Percentiles rank a stretch among this genome's conserved stretches.
Conservation (phyloP, 2,888 invertebrate genomes). For the Nomada lathburiana region DNA sequence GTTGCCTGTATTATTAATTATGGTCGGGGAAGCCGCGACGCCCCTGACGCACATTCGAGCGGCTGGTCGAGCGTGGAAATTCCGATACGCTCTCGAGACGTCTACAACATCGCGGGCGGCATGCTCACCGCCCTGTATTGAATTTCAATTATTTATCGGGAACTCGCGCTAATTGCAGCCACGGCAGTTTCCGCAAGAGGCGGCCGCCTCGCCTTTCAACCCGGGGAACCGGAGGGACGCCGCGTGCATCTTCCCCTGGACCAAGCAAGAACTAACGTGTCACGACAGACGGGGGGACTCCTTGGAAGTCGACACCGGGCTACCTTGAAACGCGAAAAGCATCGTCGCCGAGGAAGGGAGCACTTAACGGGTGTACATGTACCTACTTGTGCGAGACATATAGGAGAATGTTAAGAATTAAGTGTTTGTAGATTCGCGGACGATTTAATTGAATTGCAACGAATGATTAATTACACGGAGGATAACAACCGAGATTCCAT, state of each 20-base stretch:
- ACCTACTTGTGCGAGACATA: constrained; percentile 20
- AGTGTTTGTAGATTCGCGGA: no score
- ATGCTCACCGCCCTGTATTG: constrained; percentile 65
- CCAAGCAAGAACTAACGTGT: constrained; percentile 63
- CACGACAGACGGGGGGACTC: constrained; percentile 62
- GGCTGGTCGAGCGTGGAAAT: constrained; percentile 52
- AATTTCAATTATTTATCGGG: constrained; percentile 80
- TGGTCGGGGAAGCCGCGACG: constrained; percentile 40
- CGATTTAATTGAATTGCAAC: no score
- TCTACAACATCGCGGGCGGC: neutral
- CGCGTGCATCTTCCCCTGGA: constrained; percentile 45
- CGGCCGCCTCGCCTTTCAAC: constrained; percentile 54
- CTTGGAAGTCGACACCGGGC: constrained; percentile 70
- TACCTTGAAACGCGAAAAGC: constrained; percentile 69
- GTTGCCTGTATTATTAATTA: constrained; percentile 67
- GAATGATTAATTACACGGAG: no score
- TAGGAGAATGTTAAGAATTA: neutral
- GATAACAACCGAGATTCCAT: no score
- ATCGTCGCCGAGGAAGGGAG: constrained; percentile 53
- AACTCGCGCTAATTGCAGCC: constrained; percentile 72
- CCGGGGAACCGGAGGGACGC: constrained; percentile 35
- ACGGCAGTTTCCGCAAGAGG: constrained; percentile 68
- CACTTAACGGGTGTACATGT: constrained; percentile 4
- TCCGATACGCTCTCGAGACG: constrained; percentile 32
- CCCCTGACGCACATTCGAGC: constrained; percentile 6